Percentiles rank a stretch among this genome's conserved stretches.
phyloP scores from a whole-genome alignment of 2,797 vertebrate genomes.

The Pipistrellus kuhlii region DNA sequence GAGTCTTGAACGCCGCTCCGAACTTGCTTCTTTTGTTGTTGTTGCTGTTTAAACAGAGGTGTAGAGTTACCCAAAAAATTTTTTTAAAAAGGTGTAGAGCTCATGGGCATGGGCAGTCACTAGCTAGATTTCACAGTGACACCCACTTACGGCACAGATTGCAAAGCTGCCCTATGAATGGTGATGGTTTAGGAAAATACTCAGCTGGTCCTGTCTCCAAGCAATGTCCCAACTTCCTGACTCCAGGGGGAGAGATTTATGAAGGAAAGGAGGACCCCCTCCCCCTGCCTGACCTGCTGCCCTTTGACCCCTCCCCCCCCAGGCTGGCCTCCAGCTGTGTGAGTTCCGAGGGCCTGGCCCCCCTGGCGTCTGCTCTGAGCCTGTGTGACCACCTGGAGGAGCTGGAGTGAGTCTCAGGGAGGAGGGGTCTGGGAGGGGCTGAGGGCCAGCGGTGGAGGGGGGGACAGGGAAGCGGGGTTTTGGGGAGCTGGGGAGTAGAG shows the following conservation, averaged over 20 bases:
- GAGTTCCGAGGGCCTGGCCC: slow-evolving; percentile 53
- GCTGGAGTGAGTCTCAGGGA: slow-evolving; percentile 85
- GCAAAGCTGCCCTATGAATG: not conserved
- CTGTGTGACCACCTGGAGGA: slow-evolving; percentile 84
- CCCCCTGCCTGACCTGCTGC: not conserved
- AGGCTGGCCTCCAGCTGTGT: slow-evolving; percentile 86
- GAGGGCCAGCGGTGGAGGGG: not conserved
- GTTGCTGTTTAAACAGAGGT: not conserved
- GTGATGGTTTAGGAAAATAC: too few species aligned
- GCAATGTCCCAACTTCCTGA: not conserved
- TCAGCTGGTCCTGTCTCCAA: not conserved
- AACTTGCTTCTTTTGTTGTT: not conserved
- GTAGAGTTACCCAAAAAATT: too few species aligned
- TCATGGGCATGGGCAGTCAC: too few species aligned
- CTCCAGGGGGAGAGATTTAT: not conserved
- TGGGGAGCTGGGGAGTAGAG: not conserved
- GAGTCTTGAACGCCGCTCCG: not conserved
- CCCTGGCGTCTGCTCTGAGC: slow-evolving; percentile 82
- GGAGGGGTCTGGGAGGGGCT: not conserved
- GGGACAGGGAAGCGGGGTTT: not conserved
- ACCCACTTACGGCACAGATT: not conserved
- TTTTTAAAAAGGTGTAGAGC: too few species aligned
- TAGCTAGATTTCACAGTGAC: not conserved
- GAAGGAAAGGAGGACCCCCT: not conserved
- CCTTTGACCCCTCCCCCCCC: slow-evolving; percentile 49